Base-by-base conservation (phyloP, 2,888 invertebrate genomes). In the Unio pictorum region DNA sequence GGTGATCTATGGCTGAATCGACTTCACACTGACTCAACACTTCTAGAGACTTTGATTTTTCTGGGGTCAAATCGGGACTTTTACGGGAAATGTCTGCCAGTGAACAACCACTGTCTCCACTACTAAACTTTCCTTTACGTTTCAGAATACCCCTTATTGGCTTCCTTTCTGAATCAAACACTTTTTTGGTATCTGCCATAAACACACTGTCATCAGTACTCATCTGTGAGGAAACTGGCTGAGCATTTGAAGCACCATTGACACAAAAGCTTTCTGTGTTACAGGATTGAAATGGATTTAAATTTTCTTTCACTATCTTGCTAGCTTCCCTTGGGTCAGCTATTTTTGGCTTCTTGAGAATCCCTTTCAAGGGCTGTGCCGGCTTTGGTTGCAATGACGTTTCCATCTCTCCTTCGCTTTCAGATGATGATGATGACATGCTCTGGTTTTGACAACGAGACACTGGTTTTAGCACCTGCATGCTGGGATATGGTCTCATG, bases 101-200 rank as follows among this genome's bases (percentile, higher is more conserved):
- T 8, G 82, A 78, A 74, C 85, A 85, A 3, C 85, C 86, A 73
- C 84, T 84, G 72, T 87, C 86, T 17, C 83, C 83, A 20, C 84
- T 81, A 64, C 81, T 84, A 60, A 83, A 85, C 71, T 84, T 84
- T 20, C 84, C 84, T 64, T 78, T 80, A 34, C 81, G 69, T 68
- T 89, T 89, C 34, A 89, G 77, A 66, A 89, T 89, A 59, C 88
- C 79, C 8, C 86, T 76, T 26, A 79, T 81, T 57, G 88, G 88
- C 70, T 84, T 87, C 68, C 75, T 80, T 58, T 79, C 82, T 18
- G 85, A 84, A 76, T 87, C 86, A 75, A 87, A 85, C 26, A 82
- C 79, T 62, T 76, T 78, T n/a, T 73, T 66, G 2, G 55, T 30
- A 57, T 66, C 69, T 26, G 68, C 69, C 7, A 55, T 45, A 45